phyloP scores from a whole-genome alignment of 2,797 vertebrate species.

The Myotis vivesi region DNA sequence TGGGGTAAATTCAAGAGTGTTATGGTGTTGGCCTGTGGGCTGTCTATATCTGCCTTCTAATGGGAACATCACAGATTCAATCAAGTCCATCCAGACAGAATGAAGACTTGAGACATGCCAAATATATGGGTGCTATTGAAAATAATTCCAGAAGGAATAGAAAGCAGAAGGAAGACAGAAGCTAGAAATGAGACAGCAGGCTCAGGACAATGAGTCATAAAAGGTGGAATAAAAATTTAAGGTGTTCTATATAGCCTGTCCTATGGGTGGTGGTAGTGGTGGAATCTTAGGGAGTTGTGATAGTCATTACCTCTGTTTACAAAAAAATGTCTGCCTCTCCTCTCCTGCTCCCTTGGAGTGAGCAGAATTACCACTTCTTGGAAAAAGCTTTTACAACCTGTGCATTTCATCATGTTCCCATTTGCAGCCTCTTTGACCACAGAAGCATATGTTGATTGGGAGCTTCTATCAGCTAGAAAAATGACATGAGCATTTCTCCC shows the following conservation, averaged over 20 bases:
- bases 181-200: not conserved
- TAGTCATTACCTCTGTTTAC: not conserved
- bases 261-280: fast-evolving
- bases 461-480: not conserved
- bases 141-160: not conserved
- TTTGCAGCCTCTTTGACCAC: not conserved
- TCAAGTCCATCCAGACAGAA: not conserved
- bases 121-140: not conserved
- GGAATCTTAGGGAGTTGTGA: not conserved
- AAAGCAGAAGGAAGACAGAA: not conserved
- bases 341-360: not conserved
- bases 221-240: not conserved
- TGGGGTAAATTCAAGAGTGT: not conserved
- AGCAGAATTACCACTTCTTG: not conserved
- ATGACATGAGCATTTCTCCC: not conserved
- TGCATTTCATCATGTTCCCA: not conserved
- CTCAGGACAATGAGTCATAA: not conserved
- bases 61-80: not conserved
- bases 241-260: not conserved
- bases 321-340: not conserved
- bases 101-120: not conserved
- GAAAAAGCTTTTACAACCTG: not conserved
- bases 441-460: not conserved
- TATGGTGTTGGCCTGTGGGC: not conserved
- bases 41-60: not conserved